Conservation (phyloP, 2,888 invertebrate species). For the Hypsopygia costalis region DNA sequence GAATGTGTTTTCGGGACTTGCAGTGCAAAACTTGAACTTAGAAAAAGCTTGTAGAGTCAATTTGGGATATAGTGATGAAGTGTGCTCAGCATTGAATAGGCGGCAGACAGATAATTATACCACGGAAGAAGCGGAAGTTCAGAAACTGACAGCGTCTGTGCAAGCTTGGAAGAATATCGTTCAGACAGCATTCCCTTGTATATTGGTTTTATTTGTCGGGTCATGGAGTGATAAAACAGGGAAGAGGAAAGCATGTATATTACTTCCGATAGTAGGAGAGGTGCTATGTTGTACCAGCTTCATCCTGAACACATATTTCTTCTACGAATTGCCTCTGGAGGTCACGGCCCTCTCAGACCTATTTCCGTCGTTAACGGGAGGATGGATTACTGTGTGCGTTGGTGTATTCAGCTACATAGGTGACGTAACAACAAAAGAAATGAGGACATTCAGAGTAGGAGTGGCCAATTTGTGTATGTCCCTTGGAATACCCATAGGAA, state of each 20-base stretch:
- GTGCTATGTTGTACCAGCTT: conserved; percentile 73
- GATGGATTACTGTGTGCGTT: conserved; percentile 81
- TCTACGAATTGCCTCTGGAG: conserved; percentile 80
- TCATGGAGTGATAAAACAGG: conserved; percentile 83
- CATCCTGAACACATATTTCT: conserved; percentile 79
- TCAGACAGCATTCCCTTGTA: conserved; percentile 78
- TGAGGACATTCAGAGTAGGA: conserved; percentile 82
- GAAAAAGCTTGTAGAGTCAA: conserved; percentile 94
- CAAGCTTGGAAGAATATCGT: conserved; percentile 80
- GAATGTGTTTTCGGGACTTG: conserved; percentile 85
- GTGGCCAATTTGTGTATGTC: conserved; percentile 82
- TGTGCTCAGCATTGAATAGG: conserved; percentile 87
- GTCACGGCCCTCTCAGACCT: conserved; percentile 77
- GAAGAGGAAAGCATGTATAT: conserved; percentile 79
- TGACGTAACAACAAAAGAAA: conserved; percentile 80
- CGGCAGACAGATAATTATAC: conserved; percentile 87
- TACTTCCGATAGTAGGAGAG: conserved; percentile 79
- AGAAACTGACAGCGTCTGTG: conserved; percentile 79
- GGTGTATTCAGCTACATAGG: conserved; percentile 83
- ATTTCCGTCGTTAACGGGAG: conserved; percentile 78
- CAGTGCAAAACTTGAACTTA: conserved; percentile 90
- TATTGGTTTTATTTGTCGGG: conserved; percentile 80
- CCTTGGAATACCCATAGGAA: conserved; percentile 81
- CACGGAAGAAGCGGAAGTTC: conserved; percentile 82
- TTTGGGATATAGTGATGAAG: conserved; percentile 84